phyloP scores from a whole-genome alignment of 2,113 vertebrate species.

The Spea multiplicata region DNA sequence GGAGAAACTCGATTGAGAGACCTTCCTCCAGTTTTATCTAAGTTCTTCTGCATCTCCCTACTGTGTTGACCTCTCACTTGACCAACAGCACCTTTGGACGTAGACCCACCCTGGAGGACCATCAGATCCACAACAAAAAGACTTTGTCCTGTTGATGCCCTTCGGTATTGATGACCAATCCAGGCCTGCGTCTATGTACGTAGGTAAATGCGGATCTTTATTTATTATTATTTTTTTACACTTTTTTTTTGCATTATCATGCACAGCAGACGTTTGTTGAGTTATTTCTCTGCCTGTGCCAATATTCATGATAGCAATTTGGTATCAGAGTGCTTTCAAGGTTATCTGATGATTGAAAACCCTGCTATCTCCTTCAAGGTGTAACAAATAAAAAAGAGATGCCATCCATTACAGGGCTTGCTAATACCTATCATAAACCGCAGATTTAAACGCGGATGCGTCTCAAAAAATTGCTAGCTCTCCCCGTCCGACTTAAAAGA shows the following conservation, averaged over 20 bases:
- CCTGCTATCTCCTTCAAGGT: slow-evolving; percentile 75
- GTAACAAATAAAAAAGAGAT: slow-evolving; percentile 69
- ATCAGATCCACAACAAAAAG: too few relatives aligned
- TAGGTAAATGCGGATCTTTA: too few relatives aligned
- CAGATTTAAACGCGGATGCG: slow-evolving; percentile 67
- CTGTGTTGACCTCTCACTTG: too few relatives aligned
- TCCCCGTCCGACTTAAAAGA: not conserved
- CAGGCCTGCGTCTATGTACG: too few relatives aligned
- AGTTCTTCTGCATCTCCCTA: too few relatives aligned
- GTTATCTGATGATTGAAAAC: slow-evolving; percentile 82
- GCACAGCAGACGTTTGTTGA: slow-evolving; percentile 71
- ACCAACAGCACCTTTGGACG: too few relatives aligned
- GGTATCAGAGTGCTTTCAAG: slow-evolving; percentile 78
- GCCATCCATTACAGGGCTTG: slow-evolving; percentile 69
- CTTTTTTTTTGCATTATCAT: slow-evolving; percentile 70
- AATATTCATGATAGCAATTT: slow-evolving; percentile 82
- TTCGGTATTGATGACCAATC: too few relatives aligned
- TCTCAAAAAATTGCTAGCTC: not conserved
- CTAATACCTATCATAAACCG: slow-evolving; percentile 74
- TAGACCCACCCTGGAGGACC: too few relatives aligned
- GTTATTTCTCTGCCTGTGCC: slow-evolving; percentile 71
- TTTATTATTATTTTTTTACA: too few relatives aligned
- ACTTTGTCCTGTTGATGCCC: too few relatives aligned
- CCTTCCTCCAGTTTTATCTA: too few relatives aligned
- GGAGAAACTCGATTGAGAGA: too few relatives aligned